Evolutionary conservation across 1,140 invertebrate species (phyloP).

Genomic region (Pseudachorutes palmiensis): DNA sequence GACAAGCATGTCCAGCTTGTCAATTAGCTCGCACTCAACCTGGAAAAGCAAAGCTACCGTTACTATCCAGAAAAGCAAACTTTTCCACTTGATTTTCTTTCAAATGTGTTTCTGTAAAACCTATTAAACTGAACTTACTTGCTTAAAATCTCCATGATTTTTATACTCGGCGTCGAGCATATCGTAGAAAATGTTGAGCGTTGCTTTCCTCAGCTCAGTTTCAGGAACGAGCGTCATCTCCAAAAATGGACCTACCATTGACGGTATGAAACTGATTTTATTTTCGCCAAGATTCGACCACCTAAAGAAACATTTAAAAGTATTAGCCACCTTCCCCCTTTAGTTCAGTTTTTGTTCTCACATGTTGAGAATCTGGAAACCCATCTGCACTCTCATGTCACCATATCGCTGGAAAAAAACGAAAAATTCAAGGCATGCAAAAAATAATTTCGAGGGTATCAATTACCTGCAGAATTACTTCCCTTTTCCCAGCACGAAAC

Average conservation of each 20-base stretch:
- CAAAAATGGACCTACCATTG: constrained; percentile 85
- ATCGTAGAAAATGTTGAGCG: constrained; percentile 83
- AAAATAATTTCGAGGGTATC: too few species aligned
- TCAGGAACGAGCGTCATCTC: constrained; percentile 90
- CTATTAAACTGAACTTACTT: constrained; percentile 43
- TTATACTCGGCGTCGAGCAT: constrained; percentile 92
- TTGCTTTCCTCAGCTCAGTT: constrained; percentile 75
- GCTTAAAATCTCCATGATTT: constrained; percentile 69
- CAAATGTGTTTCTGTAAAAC: constrained; percentile 5
- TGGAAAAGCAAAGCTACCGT: constrained; percentile 40
- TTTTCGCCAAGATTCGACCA: constrained; percentile 50
- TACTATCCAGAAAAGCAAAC: too few species aligned
- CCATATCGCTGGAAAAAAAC: constrained; percentile 52
- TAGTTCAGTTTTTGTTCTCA: too few species aligned
- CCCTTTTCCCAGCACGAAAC: constrained; percentile 67
- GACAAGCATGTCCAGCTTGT: constrained; percentile 83
- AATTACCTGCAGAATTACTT: constrained; percentile 59
- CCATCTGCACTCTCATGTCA: constrained; percentile 87
- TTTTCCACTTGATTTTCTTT: too few species aligned
- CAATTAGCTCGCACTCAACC: constrained; percentile 85
- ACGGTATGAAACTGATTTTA: constrained; percentile 83
- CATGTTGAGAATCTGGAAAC: constrained; percentile 79
- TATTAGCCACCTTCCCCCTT: too few species aligned
- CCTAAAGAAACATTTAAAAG: too few species aligned
- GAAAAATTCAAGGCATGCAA: neutral